A percentile compares a stretch with the other conserved stretches of the same genome.
phyloP scores from a whole-genome alignment of 2,797 vertebrate genomes.

The Luscinia megarhynchos region DNA sequence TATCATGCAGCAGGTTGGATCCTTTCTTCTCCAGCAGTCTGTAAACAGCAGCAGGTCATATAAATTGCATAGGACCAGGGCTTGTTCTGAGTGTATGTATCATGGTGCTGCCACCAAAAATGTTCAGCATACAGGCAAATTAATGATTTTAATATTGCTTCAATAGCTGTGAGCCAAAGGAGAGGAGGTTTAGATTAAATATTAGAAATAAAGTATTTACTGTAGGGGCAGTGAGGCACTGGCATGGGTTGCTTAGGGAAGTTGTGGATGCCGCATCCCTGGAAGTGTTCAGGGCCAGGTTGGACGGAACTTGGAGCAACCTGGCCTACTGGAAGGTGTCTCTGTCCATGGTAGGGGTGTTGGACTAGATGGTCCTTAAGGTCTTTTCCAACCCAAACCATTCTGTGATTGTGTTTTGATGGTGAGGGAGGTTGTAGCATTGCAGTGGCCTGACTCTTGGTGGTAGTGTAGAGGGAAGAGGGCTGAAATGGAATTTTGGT shows the following conservation, averaged over 20 bases:
- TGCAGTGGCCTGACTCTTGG: neutral
- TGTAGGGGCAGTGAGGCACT: neutral
- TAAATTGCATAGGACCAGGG: neutral
- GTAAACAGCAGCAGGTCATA: neutral
- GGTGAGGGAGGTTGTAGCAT: neutral
- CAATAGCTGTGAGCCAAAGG: neutral
- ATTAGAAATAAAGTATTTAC: neutral
- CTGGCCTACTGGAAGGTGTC: neutral
- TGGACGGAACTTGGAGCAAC: neutral
- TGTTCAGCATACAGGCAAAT: neutral
- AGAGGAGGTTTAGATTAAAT: neutral
- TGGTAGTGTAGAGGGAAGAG: neutral
- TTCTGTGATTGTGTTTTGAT: neutral
- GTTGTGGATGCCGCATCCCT: neutral
- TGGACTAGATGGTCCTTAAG: neutral
- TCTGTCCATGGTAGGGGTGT: neutral
- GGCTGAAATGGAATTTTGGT: neutral
- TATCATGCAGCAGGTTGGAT: constrained; percentile 85
- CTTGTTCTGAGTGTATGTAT: neutral
- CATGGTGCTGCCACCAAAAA: neutral
- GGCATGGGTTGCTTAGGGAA: neutral
- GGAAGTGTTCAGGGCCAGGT: neutral
- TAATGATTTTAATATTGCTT: neutral
- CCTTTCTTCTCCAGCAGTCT: constrained; percentile 36
- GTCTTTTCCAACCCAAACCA: neutral